Base-by-base conservation (phyloP, 1,140 invertebrate genomes). In the Orchesella cincta region DNA sequence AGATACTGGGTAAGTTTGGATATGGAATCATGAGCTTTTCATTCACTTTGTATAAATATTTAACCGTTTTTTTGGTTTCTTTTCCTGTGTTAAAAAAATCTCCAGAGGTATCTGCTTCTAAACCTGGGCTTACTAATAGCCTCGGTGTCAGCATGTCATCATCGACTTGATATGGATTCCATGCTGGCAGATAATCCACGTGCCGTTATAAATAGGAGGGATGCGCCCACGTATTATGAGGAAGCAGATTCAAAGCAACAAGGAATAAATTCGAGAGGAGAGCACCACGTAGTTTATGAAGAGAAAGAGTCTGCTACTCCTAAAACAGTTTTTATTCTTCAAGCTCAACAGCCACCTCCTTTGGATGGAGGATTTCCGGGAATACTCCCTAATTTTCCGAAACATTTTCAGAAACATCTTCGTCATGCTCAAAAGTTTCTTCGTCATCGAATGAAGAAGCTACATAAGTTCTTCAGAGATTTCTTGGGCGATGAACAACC, bases 381-480 rank as follows among this genome's bases (percentile, higher is more conserved):
- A 8, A 14, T 67, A 12, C 26, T 67, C 3, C 62, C 62, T 5
- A 23, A 33, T 14, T 33, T 67, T 3, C 26, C 26, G 3, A 67
- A 33, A 29, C 62, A 67, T 67, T 31, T 67, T 33, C 62, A 67
- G 2, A 67, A 67, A n/a, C 62, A 67, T 33, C 33, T 67, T 5
- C 3, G 31, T 31, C 62, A 67, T n/a, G 62, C 62, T 5, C 29
- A 29, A 29, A 29, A 33, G 31, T 67, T 67, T 16, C n/a, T 67
- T 8, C 3, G 31, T 14, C 62, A 67, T 67, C 26, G 62, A 12
- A 67, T 67, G 62, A 67, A 67, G 33, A 67, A 67, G 62, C 31
- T 67, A 29, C 62, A 67, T 67, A 67, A 67, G n/a, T 67, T 67
- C 33, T 67, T 67, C 29, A 8, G 62, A 5, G 62, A 67, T 67